Conservation (phyloP, 2,888 invertebrate species). For the Cephonodes hylas region DNA sequence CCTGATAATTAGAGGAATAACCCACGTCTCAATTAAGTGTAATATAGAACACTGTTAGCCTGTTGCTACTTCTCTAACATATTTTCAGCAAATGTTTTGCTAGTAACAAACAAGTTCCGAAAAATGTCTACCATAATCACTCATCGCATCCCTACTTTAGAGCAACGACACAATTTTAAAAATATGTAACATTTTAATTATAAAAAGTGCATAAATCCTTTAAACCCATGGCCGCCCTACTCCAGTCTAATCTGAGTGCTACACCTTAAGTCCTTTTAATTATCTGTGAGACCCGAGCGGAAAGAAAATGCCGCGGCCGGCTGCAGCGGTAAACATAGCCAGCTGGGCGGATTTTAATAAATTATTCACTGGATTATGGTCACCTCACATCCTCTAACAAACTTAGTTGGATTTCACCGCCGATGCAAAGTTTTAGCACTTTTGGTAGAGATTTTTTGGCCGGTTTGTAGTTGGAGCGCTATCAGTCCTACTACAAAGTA, state of each 20-base stretch:
- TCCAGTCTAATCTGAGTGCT: slow-evolving; percentile 49
- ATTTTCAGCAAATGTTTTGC: no score
- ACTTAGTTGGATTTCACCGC: not conserved
- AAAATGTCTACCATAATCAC: no score
- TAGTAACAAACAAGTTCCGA: no score
- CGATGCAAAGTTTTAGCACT: not conserved
- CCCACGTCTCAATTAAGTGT: no score
- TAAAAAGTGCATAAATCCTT: not conserved
- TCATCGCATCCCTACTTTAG: no score
- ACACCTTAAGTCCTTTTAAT: slow-evolving; percentile 65
- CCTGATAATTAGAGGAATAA: no score
- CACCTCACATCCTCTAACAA: slow-evolving; percentile 20
- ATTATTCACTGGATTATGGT: slow-evolving; percentile 49
- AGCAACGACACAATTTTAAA: no score
- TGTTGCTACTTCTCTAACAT: no score
- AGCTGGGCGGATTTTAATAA: slow-evolving; percentile 51
- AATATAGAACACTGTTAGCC: no score
- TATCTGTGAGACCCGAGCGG: slow-evolving; percentile 47
- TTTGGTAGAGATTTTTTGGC: not conserved
- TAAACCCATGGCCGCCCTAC: slow-evolving; percentile 31
- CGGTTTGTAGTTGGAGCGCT: not conserved
- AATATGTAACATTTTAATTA: not conserved
- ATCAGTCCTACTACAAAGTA: no score
- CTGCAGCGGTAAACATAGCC: slow-evolving; percentile 25
- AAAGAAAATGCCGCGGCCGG: slow-evolving; percentile 56